These are phyloP conservation scores for Mythimna ferrago DNA, from an alignment of 2,888 invertebrate genomes.

Conservation along the genomic window DNA sequence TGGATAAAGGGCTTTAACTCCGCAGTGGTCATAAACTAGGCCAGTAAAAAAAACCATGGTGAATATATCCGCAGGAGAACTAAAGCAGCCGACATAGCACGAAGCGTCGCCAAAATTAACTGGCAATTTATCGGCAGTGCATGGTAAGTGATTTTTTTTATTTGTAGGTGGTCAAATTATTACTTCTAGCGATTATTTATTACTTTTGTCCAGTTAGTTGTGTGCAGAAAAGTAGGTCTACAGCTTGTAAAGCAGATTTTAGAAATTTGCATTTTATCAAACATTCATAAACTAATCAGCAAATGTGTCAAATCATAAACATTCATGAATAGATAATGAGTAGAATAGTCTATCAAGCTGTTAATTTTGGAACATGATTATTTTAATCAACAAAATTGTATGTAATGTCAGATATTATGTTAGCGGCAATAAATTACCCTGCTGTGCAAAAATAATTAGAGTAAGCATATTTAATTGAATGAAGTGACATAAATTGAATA, in stretches of 20 bases:
- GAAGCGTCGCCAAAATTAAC: too few relatives aligned
- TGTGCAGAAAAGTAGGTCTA: not conserved
- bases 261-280: slow-evolving; percentile 3
- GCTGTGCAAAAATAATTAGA: slow-evolving; percentile 1
- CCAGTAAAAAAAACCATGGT: not conserved
- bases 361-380: slow-evolving; percentile 22
- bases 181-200: not conserved
- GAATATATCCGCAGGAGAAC: too few relatives aligned
- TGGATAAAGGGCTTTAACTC: not conserved
- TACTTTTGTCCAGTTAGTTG: not conserved
- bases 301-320: slow-evolving; percentile 23
- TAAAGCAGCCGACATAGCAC: too few relatives aligned
- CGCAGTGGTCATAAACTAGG: not conserved
- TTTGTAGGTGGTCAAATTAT: not conserved
- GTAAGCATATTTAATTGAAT: not conserved
- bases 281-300: slow-evolving; percentile 4
- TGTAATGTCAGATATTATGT: slow-evolving; percentile 2
- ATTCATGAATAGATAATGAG: slow-evolving; percentile 24
- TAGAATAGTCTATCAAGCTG: slow-evolving; percentile 18
- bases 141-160: not conserved
- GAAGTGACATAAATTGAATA: slow-evolving; percentile 2
- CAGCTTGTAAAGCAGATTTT: not conserved
- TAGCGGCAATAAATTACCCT: not conserved
- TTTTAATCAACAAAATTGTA: slow-evolving; percentile 3
- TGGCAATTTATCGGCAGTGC: too few relatives aligned